Evolutionary conservation across 2,888 invertebrate species (phyloP).

Genomic region (Gerris lacustris): DNA sequence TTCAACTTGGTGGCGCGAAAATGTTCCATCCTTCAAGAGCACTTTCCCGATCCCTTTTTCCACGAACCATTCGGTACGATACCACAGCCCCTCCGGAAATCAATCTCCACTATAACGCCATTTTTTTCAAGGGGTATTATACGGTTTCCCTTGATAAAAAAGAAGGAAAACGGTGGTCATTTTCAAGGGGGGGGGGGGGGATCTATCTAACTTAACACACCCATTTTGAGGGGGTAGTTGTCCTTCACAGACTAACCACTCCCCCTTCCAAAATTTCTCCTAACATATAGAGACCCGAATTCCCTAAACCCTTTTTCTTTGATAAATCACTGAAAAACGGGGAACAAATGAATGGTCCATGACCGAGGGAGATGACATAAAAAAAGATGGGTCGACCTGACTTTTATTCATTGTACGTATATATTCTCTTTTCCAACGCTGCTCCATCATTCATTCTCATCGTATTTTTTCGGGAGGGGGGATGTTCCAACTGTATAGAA

Average conservation of each 20-base stretch:
- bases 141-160: not conserved
- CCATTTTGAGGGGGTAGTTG: too few species aligned
- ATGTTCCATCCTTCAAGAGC: too few species aligned
- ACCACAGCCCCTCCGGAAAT: not conserved
- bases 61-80: too few species aligned
- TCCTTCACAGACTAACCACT: too few species aligned
- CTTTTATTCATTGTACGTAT: conserved; percentile 6
- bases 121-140: not conserved
- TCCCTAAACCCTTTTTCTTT: not conserved
- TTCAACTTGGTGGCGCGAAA: too few species aligned
- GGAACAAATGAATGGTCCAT: not conserved
- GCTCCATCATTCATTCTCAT: too few species aligned
- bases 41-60: too few species aligned
- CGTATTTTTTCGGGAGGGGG: too few species aligned
- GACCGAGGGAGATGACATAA: not conserved
- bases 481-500: too few species aligned
- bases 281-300: not conserved
- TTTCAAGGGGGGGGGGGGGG: too few species aligned
- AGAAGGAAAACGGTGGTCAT: too few species aligned
- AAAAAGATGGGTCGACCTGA: not conserved
- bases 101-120: not conserved
- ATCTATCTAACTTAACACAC: too few species aligned
- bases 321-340: not conserved
- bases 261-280: not conserved
- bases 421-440: not conserved